These are phyloP conservation scores for Bos indicus DNA, from an alignment of 2,113 vertebrate species.

Conservation along the genomic window DNA sequence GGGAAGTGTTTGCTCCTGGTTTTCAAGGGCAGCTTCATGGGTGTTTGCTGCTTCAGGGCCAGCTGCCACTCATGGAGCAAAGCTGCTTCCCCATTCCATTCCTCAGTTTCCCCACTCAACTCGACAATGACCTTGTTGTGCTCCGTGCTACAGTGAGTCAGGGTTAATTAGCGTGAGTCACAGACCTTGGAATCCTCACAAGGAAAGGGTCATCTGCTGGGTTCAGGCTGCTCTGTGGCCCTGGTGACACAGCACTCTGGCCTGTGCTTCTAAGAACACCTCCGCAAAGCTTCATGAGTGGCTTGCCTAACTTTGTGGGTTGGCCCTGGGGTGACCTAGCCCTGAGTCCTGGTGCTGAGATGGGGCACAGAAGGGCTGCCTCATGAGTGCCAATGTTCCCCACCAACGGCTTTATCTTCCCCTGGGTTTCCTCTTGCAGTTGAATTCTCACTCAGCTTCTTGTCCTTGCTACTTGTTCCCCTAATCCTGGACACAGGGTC, in stretches of 20 bases:
- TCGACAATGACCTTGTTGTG: conserved; percentile 9
- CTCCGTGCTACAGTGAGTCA: background rate
- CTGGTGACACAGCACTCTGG: background rate
- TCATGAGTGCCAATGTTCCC: background rate
- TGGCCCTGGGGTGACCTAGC: background rate
- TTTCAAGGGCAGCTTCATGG: background rate
- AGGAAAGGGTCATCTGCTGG: background rate
- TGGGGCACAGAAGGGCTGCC: background rate
- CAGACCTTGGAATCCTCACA: background rate
- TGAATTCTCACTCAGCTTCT: background rate
- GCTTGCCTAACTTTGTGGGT: background rate
- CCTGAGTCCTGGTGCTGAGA: background rate
- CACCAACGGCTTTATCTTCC: background rate
- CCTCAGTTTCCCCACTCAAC: conserved; percentile 52
- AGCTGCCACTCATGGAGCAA: background rate
- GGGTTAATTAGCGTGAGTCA: conserved; percentile 38
- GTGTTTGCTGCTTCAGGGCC: background rate
- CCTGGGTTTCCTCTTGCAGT: background rate
- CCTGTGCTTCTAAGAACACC: background rate
- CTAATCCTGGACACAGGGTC: background rate
- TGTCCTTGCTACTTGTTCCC: background rate
- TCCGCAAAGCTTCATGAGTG: background rate
- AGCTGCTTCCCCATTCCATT: conserved; percentile 57
- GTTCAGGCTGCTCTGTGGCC: background rate
- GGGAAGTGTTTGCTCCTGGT: background rate